Conservation (phyloP, 2,888 invertebrate genomes). For the Charanyca ferruginea region DNA sequence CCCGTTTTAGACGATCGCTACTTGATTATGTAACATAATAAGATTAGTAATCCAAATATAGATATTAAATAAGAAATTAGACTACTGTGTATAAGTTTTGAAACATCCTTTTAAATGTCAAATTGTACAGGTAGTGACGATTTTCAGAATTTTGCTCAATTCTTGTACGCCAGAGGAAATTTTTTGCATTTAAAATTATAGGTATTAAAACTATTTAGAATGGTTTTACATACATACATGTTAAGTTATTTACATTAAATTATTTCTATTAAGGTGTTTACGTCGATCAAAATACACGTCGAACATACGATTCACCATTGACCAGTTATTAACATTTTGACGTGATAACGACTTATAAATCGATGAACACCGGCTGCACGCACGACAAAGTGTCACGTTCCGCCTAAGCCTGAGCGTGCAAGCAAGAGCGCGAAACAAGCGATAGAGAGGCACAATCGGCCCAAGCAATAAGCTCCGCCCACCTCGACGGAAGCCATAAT, state of each 20-base stretch:
- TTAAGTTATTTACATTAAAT: too few species aligned
- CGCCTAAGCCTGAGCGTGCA: too few species aligned
- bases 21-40: constrained; percentile 39
- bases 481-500: too few species aligned
- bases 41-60: constrained; percentile 52
- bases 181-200: constrained; percentile 28
- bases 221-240: not conserved
- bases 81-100: constrained; percentile 22
- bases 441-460: too few species aligned
- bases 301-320: constrained; percentile 15
- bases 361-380: too few species aligned
- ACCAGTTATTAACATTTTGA: constrained; percentile 7
- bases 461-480: too few species aligned
- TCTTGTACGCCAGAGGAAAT: constrained; percentile 5
- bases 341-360: too few species aligned
- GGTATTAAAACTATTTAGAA: not conserved
- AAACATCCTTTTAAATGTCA: constrained; percentile 55
- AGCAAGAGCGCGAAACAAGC: too few species aligned
- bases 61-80: constrained; percentile 30
- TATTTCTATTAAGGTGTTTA: constrained; percentile 1
- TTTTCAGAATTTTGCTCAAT: constrained; percentile 5
- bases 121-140: constrained; percentile 34
- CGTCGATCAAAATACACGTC: not conserved
- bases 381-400: too few species aligned
- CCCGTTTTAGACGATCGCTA: constrained; percentile 25